These are phyloP conservation scores for Streptopelia turtur DNA, from an alignment of 2,797 vertebrate species.

Conservation along the genomic window DNA sequence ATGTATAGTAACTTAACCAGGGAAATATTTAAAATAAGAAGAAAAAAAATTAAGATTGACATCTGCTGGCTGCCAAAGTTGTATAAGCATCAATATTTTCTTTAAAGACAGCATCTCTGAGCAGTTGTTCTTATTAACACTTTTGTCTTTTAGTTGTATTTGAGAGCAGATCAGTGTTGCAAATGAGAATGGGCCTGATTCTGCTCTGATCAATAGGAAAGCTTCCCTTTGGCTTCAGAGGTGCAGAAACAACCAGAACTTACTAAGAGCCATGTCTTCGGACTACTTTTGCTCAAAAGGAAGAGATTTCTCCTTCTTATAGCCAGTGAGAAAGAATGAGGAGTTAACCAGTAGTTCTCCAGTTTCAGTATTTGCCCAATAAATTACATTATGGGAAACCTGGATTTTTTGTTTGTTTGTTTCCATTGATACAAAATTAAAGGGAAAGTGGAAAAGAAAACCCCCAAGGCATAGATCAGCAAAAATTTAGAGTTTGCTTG, in stretches of 20 bases:
- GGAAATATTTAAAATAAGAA: conserved; percentile 75
- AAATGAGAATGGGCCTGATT: conserved; percentile 61
- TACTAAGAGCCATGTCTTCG: not conserved
- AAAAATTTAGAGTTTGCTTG: not conserved
- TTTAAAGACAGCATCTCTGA: conserved; percentile 83
- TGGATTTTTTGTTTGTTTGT: not conserved
- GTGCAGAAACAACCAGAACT: conserved; percentile 6
- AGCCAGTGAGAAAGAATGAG: not conserved
- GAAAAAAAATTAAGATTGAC: conserved; percentile 71
- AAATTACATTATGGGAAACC: not conserved
- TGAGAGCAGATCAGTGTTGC: conserved; percentile 66
- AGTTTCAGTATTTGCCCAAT: not conserved
- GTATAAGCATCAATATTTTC: conserved; percentile 80
- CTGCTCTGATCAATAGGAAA: conserved; percentile 55
- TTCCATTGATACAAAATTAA: not conserved
- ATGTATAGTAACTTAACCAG: conserved; percentile 75
- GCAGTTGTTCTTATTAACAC: conserved; percentile 71
- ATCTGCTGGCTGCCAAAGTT: conserved; percentile 74
- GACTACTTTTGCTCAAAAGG: not conserved
- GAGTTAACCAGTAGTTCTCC: not conserved
- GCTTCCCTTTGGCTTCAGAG: not conserved
- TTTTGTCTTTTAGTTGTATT: conserved; percentile 76
- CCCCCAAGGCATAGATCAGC: not conserved
- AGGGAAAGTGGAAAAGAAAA: not conserved
- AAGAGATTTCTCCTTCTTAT: not conserved